A percentile compares a stretch with the other conserved stretches of the same genome.
These are phyloP conservation scores for Phrynocephalus vlangalii DNA, from an alignment of 2,797 vertebrate species.

Conservation along the genomic window DNA sequence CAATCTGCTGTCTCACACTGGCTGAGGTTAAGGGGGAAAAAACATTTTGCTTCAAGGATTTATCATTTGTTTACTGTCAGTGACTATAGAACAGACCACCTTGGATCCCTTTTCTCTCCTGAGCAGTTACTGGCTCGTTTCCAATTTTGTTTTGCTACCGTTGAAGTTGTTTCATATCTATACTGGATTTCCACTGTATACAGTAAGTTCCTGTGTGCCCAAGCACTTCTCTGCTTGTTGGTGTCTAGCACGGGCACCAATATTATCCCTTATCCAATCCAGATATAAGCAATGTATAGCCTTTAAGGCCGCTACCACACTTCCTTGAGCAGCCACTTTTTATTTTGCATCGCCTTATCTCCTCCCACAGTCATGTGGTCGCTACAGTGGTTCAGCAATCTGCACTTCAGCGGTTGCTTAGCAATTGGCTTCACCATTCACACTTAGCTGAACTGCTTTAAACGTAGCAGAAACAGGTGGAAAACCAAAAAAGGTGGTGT, in stretches of 20 bases:
- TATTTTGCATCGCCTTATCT: too few relatives aligned
- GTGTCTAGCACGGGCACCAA: background rate
- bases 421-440: too few relatives aligned
- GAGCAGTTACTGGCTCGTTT: background rate
- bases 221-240: background rate
- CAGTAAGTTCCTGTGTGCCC: background rate
- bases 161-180: background rate
- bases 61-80: background rate
- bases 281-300: too few relatives aligned
- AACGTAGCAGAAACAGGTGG: too few relatives aligned
- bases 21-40: background rate
- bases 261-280: background rate
- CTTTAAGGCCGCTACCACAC: too few relatives aligned
- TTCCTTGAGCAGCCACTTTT: too few relatives aligned
- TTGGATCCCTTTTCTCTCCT: background rate
- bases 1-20: too few relatives aligned
- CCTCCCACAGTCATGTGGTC: too few relatives aligned
- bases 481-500: too few relatives aligned
- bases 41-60: background rate
- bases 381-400: too few relatives aligned
- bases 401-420: too few relatives aligned
- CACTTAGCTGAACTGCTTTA: too few relatives aligned
- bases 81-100: background rate
- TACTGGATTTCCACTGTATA: background rate
- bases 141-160: background rate